A percentile compares a stretch with the other conserved stretches of the same genome.
Evolutionary conservation across 2,113 vertebrate species (phyloP).

Genomic region (Archilochus colubris): DNA sequence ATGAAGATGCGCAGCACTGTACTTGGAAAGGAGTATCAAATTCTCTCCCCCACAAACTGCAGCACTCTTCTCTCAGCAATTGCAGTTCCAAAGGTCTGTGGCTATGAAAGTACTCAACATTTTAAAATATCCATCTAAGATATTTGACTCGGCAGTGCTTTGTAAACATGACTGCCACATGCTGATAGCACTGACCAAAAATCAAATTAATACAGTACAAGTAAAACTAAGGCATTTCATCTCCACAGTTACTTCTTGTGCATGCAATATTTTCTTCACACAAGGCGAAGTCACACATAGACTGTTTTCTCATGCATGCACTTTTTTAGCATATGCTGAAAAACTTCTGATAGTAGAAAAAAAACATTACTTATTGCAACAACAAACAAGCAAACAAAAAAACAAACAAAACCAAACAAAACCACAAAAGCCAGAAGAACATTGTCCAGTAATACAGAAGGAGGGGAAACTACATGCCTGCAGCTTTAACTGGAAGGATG

Average conservation of each 20-base stretch:
- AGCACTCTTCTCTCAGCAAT: background rate
- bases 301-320: background rate
- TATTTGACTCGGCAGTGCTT: background rate
- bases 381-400: too few relatives aligned
- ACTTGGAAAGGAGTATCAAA: background rate
- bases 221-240: background rate
- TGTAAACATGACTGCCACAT: background rate
- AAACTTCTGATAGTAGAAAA: background rate
- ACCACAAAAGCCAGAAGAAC: background rate
- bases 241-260: background rate
- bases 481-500: background rate
- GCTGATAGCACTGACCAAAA: background rate
- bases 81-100: background rate
- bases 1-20: background rate
- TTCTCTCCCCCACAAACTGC: background rate
- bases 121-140: background rate
- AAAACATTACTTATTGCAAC: background rate
- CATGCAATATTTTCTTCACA: accelerated
- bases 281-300: background rate
- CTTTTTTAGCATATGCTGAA: background rate
- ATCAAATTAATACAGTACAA: background rate
- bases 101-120: background rate
- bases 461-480: background rate
- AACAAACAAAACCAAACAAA: too few relatives aligned
- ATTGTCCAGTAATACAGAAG: background rate